Conservation (phyloP, 2,888 invertebrate genomes). For the Ochlodes sylvanus region DNA sequence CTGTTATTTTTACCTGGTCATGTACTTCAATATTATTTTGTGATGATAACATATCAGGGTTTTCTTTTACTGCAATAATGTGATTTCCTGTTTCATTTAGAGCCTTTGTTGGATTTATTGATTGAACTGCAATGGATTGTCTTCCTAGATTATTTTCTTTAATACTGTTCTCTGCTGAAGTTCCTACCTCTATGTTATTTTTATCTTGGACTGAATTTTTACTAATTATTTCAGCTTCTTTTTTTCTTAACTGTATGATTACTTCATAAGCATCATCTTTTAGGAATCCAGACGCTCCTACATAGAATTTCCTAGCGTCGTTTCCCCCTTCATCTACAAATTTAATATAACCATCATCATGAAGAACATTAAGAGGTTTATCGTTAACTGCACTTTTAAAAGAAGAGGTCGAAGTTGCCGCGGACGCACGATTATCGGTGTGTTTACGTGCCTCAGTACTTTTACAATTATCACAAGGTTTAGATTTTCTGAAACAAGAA, state of each 20-base stretch:
- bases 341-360: constrained; percentile 62
- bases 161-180: constrained; percentile 28
- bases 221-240: constrained; percentile 50
- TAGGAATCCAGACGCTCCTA: constrained; percentile 70
- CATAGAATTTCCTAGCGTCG: constrained; percentile 70
- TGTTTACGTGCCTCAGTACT: constrained; percentile 39
- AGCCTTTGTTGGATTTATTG: neutral
- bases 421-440: constrained; percentile 46
- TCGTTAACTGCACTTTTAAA: constrained; percentile 60
- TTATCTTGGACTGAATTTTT: neutral
- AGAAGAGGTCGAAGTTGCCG: constrained; percentile 59
- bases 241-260: constrained; percentile 74
- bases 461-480: constrained; percentile 38
- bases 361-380: constrained; percentile 47
- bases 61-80: neutral
- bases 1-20: neutral
- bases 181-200: neutral
- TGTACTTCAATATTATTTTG: neutral
- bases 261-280: constrained; percentile 76
- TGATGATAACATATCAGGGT: neutral
- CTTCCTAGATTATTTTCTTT: constrained; percentile 28
- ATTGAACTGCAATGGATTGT: neutral
- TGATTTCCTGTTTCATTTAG: neutral
- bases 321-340: constrained; percentile 61
- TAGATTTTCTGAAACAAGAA: constrained; percentile 20